Percentiles rank a stretch among this genome's conserved stretches.
Evolutionary conservation across 2,113 vertebrate genomes (phyloP).

Genomic region (Rhabdomys dilectus): DNA sequence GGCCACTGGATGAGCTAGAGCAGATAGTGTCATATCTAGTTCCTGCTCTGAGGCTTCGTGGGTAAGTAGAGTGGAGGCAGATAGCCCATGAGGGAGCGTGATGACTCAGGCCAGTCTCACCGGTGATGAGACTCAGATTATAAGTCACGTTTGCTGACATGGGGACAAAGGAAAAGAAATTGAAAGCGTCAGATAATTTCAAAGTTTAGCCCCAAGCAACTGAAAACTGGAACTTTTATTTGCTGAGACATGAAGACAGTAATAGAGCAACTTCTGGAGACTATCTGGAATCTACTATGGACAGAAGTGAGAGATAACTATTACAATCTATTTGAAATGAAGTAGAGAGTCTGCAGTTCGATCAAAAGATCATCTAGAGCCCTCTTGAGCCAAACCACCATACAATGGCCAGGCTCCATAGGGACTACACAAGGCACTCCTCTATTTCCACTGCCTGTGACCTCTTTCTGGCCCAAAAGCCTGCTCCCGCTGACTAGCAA

Average conservation of each 20-base stretch:
- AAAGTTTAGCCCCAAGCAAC: not conserved
- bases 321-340: not conserved
- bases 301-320: not conserved
- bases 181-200: not conserved
- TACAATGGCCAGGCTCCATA: not conserved
- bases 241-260: not conserved
- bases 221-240: not conserved
- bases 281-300: not conserved
- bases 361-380: not conserved
- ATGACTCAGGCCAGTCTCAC: not conserved
- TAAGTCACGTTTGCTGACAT: not conserved
- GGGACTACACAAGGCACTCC: not conserved
- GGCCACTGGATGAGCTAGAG: not conserved
- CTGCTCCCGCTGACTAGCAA: not conserved
- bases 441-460: not conserved
- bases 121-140: not conserved
- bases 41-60: not conserved
- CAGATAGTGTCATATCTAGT: not conserved
- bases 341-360: constrained; percentile 10
- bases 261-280: not conserved
- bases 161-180: not conserved
- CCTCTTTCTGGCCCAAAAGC: not conserved
- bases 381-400: not conserved
- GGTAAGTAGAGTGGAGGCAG: not conserved
- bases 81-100: not conserved